Evolutionary conservation across 2,113 vertebrate species (phyloP).

Genomic region (Podarcis cretensis): DNA sequence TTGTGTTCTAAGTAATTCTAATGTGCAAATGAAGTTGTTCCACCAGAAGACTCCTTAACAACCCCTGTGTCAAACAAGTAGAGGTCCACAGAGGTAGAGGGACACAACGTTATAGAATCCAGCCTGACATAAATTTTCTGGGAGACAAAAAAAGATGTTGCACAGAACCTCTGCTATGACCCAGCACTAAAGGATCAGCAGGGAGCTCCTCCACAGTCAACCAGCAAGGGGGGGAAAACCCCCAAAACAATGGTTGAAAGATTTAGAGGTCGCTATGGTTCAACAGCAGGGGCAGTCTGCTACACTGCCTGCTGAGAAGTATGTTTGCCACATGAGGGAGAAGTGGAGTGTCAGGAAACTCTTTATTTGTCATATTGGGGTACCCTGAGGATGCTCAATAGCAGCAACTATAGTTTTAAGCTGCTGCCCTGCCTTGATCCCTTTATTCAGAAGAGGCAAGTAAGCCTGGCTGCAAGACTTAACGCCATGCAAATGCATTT

Average conservation of each 20-base stretch:
- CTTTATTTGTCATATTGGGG: background rate
- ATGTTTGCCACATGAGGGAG: background rate
- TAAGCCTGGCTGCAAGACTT: background rate
- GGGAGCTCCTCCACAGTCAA: background rate
- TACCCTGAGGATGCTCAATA: background rate
- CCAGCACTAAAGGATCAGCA: background rate
- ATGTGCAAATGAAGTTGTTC: background rate
- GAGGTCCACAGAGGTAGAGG: background rate
- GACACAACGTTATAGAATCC: background rate
- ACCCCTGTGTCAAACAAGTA: background rate
- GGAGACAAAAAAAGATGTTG: background rate
- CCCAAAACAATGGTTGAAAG: background rate
- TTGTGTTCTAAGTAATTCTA: background rate
- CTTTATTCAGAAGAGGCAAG: background rate
- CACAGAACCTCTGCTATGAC: constrained; percentile 14
- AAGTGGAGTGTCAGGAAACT: background rate
- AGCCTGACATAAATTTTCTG: background rate
- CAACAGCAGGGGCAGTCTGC: background rate
- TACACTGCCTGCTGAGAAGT: constrained; percentile 1
- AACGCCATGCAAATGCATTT: background rate
- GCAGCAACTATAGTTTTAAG: background rate
- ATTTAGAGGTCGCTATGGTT: background rate
- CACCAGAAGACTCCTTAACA: background rate
- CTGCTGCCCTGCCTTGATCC: background rate
- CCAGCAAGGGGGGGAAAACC: background rate